Conservation (phyloP, 2,113 vertebrate species). For the Chrysochloris asiatica region DNA sequence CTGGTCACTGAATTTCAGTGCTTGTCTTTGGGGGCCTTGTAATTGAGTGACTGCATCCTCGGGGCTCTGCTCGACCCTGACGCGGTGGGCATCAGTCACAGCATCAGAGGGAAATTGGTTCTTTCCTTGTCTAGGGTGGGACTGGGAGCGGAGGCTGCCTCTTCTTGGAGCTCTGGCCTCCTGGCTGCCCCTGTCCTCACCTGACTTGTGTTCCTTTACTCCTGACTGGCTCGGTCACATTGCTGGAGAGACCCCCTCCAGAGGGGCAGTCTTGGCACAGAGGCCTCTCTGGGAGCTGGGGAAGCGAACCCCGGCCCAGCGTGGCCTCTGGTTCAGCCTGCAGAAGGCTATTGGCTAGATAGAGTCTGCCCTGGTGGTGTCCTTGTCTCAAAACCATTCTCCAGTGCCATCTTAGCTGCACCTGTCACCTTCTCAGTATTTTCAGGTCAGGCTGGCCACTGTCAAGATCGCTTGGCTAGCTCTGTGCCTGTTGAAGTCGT, state of each 20-base stretch:
- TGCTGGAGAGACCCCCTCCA: background rate
- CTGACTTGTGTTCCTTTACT: constrained; percentile 69
- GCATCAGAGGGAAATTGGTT: background rate
- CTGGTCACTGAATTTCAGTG: background rate
- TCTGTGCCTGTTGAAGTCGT: constrained; percentile 38
- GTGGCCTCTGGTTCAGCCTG: background rate
- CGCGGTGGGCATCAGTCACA: background rate
- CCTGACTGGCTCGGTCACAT: constrained; percentile 33
- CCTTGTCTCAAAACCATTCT: too few species aligned
- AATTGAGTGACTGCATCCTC: background rate
- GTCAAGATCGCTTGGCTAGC: too few species aligned
- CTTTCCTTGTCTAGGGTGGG: constrained; percentile 5
- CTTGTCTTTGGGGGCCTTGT: background rate
- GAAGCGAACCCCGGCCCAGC: background rate
- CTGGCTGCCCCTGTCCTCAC: constrained; percentile 68
- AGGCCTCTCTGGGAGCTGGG: background rate
- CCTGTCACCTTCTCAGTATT: background rate
- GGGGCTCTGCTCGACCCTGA: constrained; percentile 58
- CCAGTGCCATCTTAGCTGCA: background rate
- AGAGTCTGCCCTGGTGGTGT: too few species aligned
- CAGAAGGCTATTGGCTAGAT: too few species aligned
- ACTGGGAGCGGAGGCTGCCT: background rate
- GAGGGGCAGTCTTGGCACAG: constrained; percentile 40
- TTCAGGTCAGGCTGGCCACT: background rate
- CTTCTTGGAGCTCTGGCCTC: background rate